Evolutionary conservation across 1,140 invertebrate species (phyloP).

Genomic region (Caenorhabditis brenneri): DNA sequence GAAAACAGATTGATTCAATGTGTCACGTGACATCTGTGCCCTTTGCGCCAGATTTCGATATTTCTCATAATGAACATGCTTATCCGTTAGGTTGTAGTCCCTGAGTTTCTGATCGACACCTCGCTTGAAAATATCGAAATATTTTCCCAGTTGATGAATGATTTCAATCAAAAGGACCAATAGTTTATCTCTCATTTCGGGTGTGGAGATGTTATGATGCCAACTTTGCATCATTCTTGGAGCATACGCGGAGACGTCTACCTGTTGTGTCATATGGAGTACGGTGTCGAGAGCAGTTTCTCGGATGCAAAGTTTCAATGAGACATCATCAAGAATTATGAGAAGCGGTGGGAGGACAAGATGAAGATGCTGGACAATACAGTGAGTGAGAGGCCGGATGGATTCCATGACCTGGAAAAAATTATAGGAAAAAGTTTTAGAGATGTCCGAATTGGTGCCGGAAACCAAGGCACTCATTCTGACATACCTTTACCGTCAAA

Average conservation of each 20-base stretch:
- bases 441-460: constrained; percentile 68
- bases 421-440: not conserved
- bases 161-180: constrained; percentile 58
- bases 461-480: too few species aligned
- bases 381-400: not conserved
- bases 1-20: not conserved
- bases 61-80: not conserved
- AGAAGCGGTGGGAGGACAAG: constrained; percentile 90
- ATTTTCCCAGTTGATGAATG: constrained; percentile 57
- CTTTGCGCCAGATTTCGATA: not conserved
- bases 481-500: constrained; percentile 83
- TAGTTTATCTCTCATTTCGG: constrained; percentile 49
- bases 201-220: constrained; percentile 40
- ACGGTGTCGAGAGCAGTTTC: constrained; percentile 16
- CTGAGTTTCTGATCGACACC: not conserved
- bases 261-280: constrained; percentile 44
- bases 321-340: constrained; percentile 58
- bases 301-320: not conserved
- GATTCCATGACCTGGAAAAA: constrained; percentile 7
- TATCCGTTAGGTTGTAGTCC: not conserved
- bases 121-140: constrained; percentile 1
- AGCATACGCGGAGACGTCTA: constrained; percentile 50
- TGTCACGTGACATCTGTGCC: constrained; percentile 5
- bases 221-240: constrained; percentile 47
- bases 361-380: constrained; percentile 79